Evolutionary conservation across 2,888 invertebrate species (phyloP), one percentile per base, ranked within the genome.

Genomic region (Punctoribates punctum): DNA sequence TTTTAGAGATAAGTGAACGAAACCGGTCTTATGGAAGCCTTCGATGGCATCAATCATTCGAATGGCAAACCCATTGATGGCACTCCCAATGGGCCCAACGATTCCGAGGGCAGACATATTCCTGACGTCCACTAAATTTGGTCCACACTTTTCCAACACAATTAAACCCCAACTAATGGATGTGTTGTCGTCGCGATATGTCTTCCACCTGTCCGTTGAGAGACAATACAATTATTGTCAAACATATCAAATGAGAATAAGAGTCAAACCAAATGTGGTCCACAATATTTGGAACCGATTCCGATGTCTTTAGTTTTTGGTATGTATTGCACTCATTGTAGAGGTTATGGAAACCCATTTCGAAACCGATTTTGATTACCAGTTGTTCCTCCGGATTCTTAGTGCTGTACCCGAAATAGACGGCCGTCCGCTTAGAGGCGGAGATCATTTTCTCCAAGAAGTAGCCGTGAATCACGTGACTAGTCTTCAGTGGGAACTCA

Each of bases 181-280:
- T 9, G 23, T 13, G 27, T 9, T 38, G n/a, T 65, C 13, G 1
- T 65, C n/a, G 9, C 2, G 5, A 34, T 65, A 65, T n/a, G 11
- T 17, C n/a, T 29, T 65, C 65, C 65, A 65, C 34, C 65, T 65
- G 51, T 20, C 20, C 51, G n/a, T 51, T 48, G 6, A 48, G 42
- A 42, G 8, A 48, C 3, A 4, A 48, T 17, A 48, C 3, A 48
- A 48, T 48, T 48, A 48, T 27, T 20, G 1, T 57, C 3, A n/a
- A 4, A 57, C 15, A 65, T 1, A 65, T 4, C 2, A 29, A 17
- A 29, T 65, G 25, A 15, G 4, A 29, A 13, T 8, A 13, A 65
- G 25, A 29, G 17, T 42, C 42, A 42, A 42, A 62, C 62, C 62
- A 25, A 27, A 62, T 11, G n/a, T 27, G n/a, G n/a, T 62, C 62